phyloP scores from a whole-genome alignment of 1,140 invertebrate species.

The Idris sp. region DNA sequence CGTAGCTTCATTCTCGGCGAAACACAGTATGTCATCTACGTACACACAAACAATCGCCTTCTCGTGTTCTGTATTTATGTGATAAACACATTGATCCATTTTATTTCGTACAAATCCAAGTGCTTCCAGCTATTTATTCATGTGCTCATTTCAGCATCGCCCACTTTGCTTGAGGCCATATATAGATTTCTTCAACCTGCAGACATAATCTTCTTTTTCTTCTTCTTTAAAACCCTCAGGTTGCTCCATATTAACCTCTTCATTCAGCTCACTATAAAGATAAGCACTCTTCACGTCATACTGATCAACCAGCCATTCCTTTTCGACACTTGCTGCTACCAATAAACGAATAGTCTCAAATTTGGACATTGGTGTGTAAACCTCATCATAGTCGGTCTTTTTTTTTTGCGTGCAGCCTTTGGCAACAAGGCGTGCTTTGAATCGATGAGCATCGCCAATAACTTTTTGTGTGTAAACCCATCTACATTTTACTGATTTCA shows the following conservation, averaged over 20 bases:
- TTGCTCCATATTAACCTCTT: slow-evolving; percentile 69
- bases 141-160: slow-evolving; percentile 65
- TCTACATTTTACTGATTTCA: too few relatives aligned
- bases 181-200: slow-evolving; percentile 64
- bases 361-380: too few relatives aligned
- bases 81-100: slow-evolving; percentile 55
- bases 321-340: slow-evolving; percentile 25
- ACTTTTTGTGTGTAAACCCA: too few relatives aligned
- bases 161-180: slow-evolving; percentile 72
- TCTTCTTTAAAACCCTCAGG: slow-evolving; percentile 63
- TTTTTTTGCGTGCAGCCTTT: too few relatives aligned
- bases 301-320: slow-evolving; percentile 27
- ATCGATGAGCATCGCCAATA: too few relatives aligned
- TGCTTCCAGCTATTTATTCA: slow-evolving; percentile 15
- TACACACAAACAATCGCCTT: slow-evolving; percentile 27
- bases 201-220: slow-evolving; percentile 37
- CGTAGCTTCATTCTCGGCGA: slow-evolving; percentile 30
- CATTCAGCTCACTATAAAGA: slow-evolving; percentile 69
- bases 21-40: slow-evolving; percentile 44
- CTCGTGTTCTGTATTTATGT: slow-evolving; percentile 20
- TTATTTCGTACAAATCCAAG: slow-evolving; percentile 28
- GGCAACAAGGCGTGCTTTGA: too few relatives aligned
- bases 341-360: too few relatives aligned
- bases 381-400: too few relatives aligned
- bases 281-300: slow-evolving; percentile 60